Conservation (phyloP, 1,140 invertebrate genomes). For the Drosophila pruinosa region DNA sequence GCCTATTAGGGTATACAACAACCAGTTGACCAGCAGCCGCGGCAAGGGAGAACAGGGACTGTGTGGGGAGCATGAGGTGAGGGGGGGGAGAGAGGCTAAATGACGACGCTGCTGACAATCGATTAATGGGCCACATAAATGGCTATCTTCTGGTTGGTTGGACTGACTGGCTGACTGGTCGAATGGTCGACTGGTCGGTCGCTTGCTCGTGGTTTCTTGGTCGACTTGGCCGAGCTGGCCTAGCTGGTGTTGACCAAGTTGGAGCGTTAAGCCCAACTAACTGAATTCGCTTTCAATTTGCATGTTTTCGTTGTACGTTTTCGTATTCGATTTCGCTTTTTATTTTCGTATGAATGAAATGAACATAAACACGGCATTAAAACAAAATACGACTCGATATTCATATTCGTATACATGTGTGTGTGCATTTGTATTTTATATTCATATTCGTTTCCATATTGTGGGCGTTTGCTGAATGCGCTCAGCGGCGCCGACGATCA, state of each 20-base stretch:
- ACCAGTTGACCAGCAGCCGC: constrained; percentile 63
- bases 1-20: constrained; percentile 20
- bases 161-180: constrained; percentile 14
- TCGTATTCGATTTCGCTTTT: constrained; percentile 42
- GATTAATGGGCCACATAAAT: constrained; percentile 79
- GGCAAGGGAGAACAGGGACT: neutral
- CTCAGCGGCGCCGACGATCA: constrained; percentile 65
- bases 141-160: constrained; percentile 76
- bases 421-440: constrained; percentile 6
- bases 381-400: constrained; percentile 48
- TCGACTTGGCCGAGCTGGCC: neutral
- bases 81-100: constrained; percentile 14
- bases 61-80: neutral
- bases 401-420: neutral
- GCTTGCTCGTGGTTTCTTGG: constrained; percentile 1
- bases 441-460: constrained; percentile 42
- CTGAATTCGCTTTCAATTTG: constrained; percentile 76
- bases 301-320: constrained; percentile 63
- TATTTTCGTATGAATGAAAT: constrained; percentile 65
- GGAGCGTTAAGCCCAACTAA: constrained; percentile 18
- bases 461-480: constrained; percentile 75
- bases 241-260: constrained; percentile 25
- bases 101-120: constrained; percentile 76
- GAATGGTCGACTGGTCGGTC: neutral
- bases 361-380: constrained; percentile 65